Conservation (phyloP, 2,888 invertebrate species). For the Diogma glabrata region DNA sequence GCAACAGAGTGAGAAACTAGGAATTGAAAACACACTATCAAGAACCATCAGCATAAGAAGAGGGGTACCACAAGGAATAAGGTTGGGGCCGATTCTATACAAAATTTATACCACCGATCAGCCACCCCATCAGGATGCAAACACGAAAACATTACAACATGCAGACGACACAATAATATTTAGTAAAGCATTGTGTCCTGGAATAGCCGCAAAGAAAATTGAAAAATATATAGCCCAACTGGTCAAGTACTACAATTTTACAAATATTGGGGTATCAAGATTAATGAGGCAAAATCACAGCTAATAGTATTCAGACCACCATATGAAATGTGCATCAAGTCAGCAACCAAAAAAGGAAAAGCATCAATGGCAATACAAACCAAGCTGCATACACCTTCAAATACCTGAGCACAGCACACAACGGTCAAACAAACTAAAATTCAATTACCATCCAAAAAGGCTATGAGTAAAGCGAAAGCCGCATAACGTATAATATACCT, state of each 20-base stretch:
- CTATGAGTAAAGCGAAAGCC: not conserved
- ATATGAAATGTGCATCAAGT: not conserved
- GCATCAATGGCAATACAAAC: not conserved
- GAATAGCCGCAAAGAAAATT: not conserved
- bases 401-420: not conserved
- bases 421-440: not conserved
- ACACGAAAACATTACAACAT: not conserved
- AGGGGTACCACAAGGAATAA: not conserved
- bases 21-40: not conserved
- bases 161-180: not conserved
- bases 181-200: not conserved
- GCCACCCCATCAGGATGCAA: not conserved
- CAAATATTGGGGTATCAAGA: not conserved
- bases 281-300: not conserved
- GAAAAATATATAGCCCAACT: not conserved
- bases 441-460: not conserved
- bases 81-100: not conserved
- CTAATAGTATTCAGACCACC: not conserved
- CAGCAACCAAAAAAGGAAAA: not conserved
- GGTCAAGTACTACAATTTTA: not conserved
- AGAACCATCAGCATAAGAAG: not conserved
- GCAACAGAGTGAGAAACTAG: not conserved
- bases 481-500: not conserved
- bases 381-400: not conserved
- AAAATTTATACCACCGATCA: not conserved